Percentiles rank a stretch among this genome's conserved stretches.
These are phyloP conservation scores for Dicyrtomina minuta DNA, from an alignment of 2,888 invertebrate species.

Conservation along the genomic window DNA sequence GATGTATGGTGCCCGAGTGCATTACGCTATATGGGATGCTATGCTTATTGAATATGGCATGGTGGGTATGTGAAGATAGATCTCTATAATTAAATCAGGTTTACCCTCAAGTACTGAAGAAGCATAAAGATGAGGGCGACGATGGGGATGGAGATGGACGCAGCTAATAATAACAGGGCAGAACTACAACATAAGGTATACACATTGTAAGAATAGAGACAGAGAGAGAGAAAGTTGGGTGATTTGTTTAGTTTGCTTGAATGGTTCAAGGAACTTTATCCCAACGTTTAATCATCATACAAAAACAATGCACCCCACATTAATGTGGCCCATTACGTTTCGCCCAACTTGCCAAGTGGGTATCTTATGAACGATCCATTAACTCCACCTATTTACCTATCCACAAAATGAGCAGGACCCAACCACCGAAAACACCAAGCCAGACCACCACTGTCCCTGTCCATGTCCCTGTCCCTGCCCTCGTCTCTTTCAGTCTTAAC, in stretches of 20 bases:
- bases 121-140: no score
- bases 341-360: conserved; percentile 20
- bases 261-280: conserved; percentile 49
- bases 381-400: conserved; percentile 1
- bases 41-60: no score
- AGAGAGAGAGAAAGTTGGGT: conserved; percentile 26
- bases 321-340: conserved; percentile 53
- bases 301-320: conserved; percentile 53
- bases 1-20: no score
- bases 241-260: conserved; percentile 45
- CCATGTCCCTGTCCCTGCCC: background rate
- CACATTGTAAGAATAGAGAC: background rate
- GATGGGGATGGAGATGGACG: no score
- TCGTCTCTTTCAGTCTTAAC: background rate
- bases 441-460: no score
- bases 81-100: no score
- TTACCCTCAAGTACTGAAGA: no score
- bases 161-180: no score
- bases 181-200: background rate
- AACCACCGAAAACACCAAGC: background rate
- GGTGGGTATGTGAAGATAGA: no score
- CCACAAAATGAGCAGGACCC: background rate
- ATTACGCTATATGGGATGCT: no score
- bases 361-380: conserved; percentile 25
- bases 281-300: conserved; percentile 52